Base-by-base conservation (phyloP, 2,797 vertebrate genomes). In the Pempheris klunzingeri region DNA sequence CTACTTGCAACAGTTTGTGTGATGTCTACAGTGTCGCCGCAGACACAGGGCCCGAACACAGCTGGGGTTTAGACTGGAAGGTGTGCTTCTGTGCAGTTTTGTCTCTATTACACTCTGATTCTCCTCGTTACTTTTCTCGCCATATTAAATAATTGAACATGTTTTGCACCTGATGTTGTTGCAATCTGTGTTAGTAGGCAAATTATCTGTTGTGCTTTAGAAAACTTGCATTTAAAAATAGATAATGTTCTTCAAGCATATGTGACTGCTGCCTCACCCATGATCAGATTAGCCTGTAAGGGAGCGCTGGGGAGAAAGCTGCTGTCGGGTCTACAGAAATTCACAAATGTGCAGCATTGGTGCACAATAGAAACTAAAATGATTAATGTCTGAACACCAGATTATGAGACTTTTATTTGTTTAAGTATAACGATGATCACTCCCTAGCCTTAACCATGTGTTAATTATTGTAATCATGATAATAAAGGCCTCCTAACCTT, bases 1-100 rank as follows among this genome's bases (percentile, higher is more conserved):
- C 2, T 3, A 28, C 59, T 55, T 34, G 12, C 20, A 58, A 50
- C 26, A 46, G 34, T 82, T 72, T 12, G 14, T 60, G n/a, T 50
- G 30, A 28, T 47, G 43, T 67, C 50, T 20, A 22, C 54, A 55
- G 13, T 58, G 50, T 52, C 32, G 32, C 32, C 26, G 39, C 30
- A 61, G 54, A 26, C 8, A 14, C 1, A 5, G n/a, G 38, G 44
- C 14, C 13, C 7, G 34, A 36, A 1, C 9, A 34, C 1, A 22
- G 34, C 11, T 60, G 12, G 26, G 50, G 22, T 9, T 28, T n/a
- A 28, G n/a, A 11, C 32, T 26, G 15, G 7, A 24, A 4, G 5
- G 28, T 61, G 41, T 34, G 18, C 30, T 34, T 28, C 36, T 15
- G 18, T 41, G 36, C 13, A 38, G 13, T 38, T 60, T 26, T 60